Evolutionary conservation across 92 coral and sea anemone species (phyloP), one percentile per base, ranked within the genome.

Genomic region (Epizoanthus scotinus): DNA sequence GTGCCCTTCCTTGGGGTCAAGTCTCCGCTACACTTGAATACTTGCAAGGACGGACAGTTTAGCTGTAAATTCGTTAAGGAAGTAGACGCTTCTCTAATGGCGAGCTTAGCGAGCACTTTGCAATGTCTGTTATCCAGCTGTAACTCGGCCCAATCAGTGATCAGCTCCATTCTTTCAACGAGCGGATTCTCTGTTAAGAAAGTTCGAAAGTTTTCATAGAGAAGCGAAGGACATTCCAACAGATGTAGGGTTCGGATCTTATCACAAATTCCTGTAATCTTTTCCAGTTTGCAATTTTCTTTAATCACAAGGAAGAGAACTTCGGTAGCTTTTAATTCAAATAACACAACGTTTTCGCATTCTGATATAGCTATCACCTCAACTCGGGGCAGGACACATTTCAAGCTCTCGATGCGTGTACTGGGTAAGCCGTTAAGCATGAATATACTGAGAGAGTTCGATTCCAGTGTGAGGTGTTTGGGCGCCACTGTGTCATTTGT

Each of bases 341-440:
- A 71, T 28, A 82, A 72, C 6, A 57, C 70, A 15, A 92, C 40
- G 27, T 85, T 68, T 50, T 84, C 84, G 55, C 97, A 92, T 29
- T 90, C 90, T 10, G 94, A 72, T 49, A 92, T 68, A 10, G 86
- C 90, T 6, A 90, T 14, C 13, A 87, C 94, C 71, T 92, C 97
- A n/a, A 90, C 70, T 47, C 78, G 60, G 21, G 93, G 91, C 88
- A 92, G 64, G 19, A 73, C 63, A 25, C 91, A 82, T 62, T 85
- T 90, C 28, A 92, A 49, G 24, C 49, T 79, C 20, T 86, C 73
- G 14, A 88, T 84, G 65, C 85, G 70, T 38, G 86, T 73, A 72
- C 93, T 92, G 2, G 91, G 91, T n/a, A 92, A 69, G 25, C 92
- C 94, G 2, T 90, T 84, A 14, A 90, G 52, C 85, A 90, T 84